phyloP scores from a whole-genome alignment of 2,888 invertebrate species.

The Tetramorium bicarinatum region DNA sequence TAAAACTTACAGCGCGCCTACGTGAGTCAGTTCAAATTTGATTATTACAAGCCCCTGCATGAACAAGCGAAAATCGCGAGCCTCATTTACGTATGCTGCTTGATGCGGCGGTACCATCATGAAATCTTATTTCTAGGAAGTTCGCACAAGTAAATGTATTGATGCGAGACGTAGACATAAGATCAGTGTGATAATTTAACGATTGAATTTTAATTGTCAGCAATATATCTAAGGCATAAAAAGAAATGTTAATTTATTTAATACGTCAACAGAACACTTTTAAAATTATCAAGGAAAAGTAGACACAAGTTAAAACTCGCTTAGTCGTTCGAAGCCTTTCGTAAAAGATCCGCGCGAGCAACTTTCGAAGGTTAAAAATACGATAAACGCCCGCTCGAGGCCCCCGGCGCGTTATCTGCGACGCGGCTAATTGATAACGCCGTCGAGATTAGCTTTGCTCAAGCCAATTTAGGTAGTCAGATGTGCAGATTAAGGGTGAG shows the following conservation, averaged over 20 bases:
- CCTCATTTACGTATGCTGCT: background rate
- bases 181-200: background rate
- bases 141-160: background rate
- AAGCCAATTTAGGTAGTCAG: constrained; percentile 81
- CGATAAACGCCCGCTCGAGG: constrained; percentile 55
- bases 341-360: constrained; percentile 35
- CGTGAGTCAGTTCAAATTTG: constrained; percentile 49
- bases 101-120: background rate
- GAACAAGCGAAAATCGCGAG: constrained; percentile 33
- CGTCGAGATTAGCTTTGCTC: constrained; percentile 80
- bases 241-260: background rate
- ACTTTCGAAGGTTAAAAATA: constrained; percentile 68
- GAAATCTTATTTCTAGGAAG: constrained; percentile 14
- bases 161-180: background rate
- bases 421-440: constrained; percentile 82
- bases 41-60: constrained; percentile 35
- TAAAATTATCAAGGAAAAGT: background rate
- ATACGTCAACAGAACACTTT: background rate
- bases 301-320: background rate
- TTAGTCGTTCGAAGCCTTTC: constrained; percentile 52
- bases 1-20: constrained; percentile 37
- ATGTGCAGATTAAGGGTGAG: constrained; percentile 79
- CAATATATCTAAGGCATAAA: background rate
- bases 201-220: background rate
- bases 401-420: constrained; percentile 71